These are phyloP conservation scores for Notiomystis cincta DNA, from an alignment of 2,113 vertebrate species.

Conservation along the genomic window DNA sequence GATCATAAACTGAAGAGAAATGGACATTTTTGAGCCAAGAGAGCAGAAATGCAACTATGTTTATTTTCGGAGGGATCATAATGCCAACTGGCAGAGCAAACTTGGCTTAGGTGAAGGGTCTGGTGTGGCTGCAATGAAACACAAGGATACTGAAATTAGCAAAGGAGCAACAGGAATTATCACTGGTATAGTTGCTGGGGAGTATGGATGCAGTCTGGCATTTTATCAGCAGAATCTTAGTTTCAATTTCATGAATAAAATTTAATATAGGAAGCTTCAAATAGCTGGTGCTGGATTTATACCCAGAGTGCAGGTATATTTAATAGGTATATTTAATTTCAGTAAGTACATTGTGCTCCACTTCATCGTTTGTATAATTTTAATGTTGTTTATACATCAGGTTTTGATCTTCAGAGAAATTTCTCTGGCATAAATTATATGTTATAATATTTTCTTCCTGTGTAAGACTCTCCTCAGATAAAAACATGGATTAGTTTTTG, in stretches of 20 bases:
- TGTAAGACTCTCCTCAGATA: background rate
- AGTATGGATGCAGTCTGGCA: conserved; percentile 42
- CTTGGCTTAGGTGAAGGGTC: conserved; percentile 23
- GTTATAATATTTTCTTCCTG: background rate
- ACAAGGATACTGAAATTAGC: conserved; percentile 36
- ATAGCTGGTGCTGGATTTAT: conserved; percentile 29
- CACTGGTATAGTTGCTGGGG: conserved; percentile 10
- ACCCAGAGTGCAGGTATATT: conserved; percentile 41
- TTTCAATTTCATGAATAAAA: conserved; percentile 45
- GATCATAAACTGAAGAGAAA: conserved; percentile 1
- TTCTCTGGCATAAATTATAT: background rate
- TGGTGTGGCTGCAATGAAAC: conserved; percentile 32
- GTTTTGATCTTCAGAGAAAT: background rate
- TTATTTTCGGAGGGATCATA: conserved; percentile 24
- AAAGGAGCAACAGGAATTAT: conserved; percentile 32
- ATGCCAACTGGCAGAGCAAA: conserved; percentile 37
- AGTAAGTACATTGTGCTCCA: conserved; percentile 23
- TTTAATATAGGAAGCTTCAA: conserved; percentile 9
- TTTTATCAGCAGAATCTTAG: conserved; percentile 54
- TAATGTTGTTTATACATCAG: background rate
- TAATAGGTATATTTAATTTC: conserved; percentile 60
- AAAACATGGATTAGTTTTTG: background rate
- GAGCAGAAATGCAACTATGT: conserved; percentile 14
- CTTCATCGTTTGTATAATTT: background rate
- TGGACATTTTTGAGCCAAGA: background rate